Evolutionary conservation across 1,140 invertebrate species (phyloP), one percentile per base, ranked within the genome.

Genomic region (Pseudoatta argentina): DNA sequence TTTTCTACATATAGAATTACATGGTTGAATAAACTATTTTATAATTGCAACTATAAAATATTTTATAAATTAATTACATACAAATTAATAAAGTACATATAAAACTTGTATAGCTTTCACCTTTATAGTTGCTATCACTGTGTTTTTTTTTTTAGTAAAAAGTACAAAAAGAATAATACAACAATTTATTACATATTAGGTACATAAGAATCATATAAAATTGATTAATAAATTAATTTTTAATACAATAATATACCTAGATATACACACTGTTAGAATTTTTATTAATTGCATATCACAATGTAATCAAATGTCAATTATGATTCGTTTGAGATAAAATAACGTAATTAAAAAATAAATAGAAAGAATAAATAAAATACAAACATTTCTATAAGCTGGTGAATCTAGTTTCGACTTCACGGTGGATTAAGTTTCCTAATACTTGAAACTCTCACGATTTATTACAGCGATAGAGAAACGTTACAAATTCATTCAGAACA

Each of bases 371-470:
- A 48, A 69, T 21, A 69, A 69, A 69, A 48, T 44, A 0, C 0
- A 14, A 10, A 0, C n/a, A n/a, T 69, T 48, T 69, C 39, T 48
- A 44, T 69, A 44, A 69, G 10, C 66, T 48, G 34, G n/a, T 48
- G 34, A 67, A 67, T 67, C 66, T 67, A 67, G 5, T 69, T 69
- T 69, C 39, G 66, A 48, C 39, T 69, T 69, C 39, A 48, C 66
- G 66, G n/a, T 24, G 39, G 66, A 69, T 69, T 69, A 69, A n/a
- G 66, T 69, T 69, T 69, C 66, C 39, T 69, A 69, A n/a, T 1
- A 69, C 66, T 69, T 69, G n/a, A 69, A 39, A 2, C 24, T 66
- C 64, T 66, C 18, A 69, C 16, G 66, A 69, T 69, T 69, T 69
- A 69, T 69, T 69, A 69, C 39, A 48, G 66, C n/a, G 39, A 66